phyloP scores from a whole-genome alignment of 2,888 invertebrate species.

The Morpho helenor region DNA sequence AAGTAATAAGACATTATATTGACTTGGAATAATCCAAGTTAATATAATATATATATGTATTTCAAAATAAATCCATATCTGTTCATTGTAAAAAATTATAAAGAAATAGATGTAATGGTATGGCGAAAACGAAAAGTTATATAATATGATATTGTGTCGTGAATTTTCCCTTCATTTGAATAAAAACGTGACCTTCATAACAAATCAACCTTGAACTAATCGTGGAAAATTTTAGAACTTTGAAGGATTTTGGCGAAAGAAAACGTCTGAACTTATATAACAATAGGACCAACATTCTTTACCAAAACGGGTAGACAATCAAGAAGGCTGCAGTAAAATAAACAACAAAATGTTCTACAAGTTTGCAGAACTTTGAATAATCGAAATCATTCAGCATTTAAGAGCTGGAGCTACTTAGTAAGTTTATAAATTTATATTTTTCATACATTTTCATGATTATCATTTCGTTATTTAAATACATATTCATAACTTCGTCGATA shows the following conservation, averaged over 20 bases:
- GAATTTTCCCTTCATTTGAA: constrained; percentile 1
- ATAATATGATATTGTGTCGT: no score
- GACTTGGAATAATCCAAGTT: no score
- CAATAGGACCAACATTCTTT: constrained; percentile 11
- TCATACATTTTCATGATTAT: no score
- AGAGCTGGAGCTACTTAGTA: not conserved
- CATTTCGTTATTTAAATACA: no score
- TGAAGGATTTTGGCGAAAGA: constrained; percentile 11
- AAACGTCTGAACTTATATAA: constrained; percentile 9
- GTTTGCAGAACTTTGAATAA: constrained; percentile 3
- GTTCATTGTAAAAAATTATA: no score
- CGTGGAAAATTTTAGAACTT: constrained; percentile 13
- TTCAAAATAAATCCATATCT: no score
- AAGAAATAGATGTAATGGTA: no score
- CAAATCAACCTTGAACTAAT: constrained; percentile 12
- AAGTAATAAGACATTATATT: no score
- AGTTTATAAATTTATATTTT: no score
- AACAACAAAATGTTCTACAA: constrained; percentile 1
- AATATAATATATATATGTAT: no score
- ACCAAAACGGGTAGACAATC: constrained; percentile 4
- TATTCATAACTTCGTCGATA: no score
- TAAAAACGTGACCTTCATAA: constrained; percentile 2
- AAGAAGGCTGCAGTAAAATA: constrained; percentile 6
- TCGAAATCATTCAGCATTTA: not conserved
- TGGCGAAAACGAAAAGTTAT: no score